Evolutionary conservation across 2,113 vertebrate genomes (phyloP).

Genomic region (Meles meles): DNA sequence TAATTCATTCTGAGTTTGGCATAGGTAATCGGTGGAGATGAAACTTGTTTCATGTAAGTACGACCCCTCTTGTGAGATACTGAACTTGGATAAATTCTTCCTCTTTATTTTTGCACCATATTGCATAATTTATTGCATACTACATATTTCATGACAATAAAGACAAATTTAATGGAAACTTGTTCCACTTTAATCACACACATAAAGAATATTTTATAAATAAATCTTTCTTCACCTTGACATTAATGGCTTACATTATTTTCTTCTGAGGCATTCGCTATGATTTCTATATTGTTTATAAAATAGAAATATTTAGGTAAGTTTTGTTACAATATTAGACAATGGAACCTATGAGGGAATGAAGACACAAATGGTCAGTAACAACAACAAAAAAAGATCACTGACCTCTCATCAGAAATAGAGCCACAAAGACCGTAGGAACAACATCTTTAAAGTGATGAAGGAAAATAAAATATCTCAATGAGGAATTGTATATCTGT

Average conservation of each 20-base stretch:
- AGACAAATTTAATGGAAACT: background rate
- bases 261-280: background rate
- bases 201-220: background rate
- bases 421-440: background rate
- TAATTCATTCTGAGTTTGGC: background rate
- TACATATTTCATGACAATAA: background rate
- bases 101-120: background rate
- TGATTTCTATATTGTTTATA: background rate
- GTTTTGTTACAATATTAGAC: background rate
- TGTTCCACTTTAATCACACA: background rate
- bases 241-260: background rate
- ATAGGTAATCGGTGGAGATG: background rate
- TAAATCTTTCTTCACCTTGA: background rate
- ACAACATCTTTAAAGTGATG: background rate
- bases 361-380: background rate
- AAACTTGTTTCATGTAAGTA: background rate
- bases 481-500: background rate
- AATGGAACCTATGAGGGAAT: background rate
- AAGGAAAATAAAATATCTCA: background rate
- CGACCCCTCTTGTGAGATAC: background rate
- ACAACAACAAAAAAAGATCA: background rate
- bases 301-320: background rate
- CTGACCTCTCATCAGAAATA: background rate
- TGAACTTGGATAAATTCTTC: background rate
- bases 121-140: no score